Evolutionary conservation across 2,113 vertebrate species (phyloP).

Genomic region (Rousettus leschenaultii): DNA sequence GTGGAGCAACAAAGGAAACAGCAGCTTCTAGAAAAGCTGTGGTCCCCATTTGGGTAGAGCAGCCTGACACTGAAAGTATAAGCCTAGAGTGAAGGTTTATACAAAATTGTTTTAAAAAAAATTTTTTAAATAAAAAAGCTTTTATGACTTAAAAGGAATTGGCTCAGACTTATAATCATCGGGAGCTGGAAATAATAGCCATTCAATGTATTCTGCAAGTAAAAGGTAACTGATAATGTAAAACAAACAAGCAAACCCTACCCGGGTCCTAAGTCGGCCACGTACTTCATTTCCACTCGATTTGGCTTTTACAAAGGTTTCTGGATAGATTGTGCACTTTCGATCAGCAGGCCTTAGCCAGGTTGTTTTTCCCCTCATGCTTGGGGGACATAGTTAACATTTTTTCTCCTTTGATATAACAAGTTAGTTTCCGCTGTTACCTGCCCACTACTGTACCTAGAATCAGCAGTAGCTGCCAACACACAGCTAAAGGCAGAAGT

Average conservation of each 20-base stretch:
- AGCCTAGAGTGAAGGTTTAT: neutral
- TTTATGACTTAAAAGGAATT: neutral
- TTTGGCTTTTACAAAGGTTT: neutral
- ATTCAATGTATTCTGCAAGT: neutral
- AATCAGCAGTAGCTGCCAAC: conserved; percentile 31
- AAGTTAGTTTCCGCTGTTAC: neutral
- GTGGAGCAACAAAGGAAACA: rapidly evolving
- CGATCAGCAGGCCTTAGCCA: neutral
- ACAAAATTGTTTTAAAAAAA: neutral
- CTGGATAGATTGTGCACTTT: neutral
- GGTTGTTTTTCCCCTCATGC: neutral
- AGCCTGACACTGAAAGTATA: neutral
- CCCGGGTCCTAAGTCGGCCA: neutral
- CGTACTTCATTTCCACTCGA: neutral
- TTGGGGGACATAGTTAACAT: neutral
- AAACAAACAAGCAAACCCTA: neutral
- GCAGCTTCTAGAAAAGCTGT: neutral
- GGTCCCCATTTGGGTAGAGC: neutral
- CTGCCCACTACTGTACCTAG: conserved; percentile 28
- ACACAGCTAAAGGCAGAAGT: conserved; percentile 24
- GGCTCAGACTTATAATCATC: neutral
- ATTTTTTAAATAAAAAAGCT: neutral
- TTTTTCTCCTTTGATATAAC: neutral
- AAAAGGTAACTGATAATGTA: neutral
- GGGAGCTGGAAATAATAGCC: neutral